phyloP scores from a whole-genome alignment of 1,140 invertebrate species.

The Temnothorax curvispinosus region DNA sequence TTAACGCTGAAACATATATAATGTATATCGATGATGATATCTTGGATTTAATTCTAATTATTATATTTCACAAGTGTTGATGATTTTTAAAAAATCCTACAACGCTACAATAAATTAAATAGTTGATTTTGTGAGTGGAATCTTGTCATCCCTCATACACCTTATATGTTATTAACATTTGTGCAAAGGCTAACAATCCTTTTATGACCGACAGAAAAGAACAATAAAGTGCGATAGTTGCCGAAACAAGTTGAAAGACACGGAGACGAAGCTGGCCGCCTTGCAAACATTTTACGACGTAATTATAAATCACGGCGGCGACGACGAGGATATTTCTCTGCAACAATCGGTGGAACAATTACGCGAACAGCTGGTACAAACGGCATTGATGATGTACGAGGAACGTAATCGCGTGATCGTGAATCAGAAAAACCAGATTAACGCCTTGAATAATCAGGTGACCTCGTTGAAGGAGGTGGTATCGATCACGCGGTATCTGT shows the following conservation, averaged over 20 bases:
- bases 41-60: not conserved
- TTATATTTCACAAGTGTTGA: not conserved
- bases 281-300: constrained; percentile 65
- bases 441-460: constrained; percentile 90
- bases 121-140: not conserved
- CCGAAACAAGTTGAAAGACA: constrained; percentile 73
- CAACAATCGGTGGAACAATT: constrained; percentile 77
- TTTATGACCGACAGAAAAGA: constrained; percentile 71
- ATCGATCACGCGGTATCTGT: constrained; percentile 90
- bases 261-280: constrained; percentile 74
- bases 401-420: constrained; percentile 74
- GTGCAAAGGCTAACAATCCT: not conserved
- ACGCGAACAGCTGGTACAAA: constrained; percentile 75
- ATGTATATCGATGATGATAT: not conserved
- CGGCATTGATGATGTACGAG: constrained; percentile 76
- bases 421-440: constrained; percentile 91
- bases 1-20: constrained; percentile 18
- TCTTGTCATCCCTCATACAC: not conserved
- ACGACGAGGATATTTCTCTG: constrained; percentile 67
- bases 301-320: constrained; percentile 59
- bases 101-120: not conserved
- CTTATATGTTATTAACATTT: not conserved
- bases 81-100: not conserved
- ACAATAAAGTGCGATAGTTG: constrained; percentile 78
- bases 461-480: constrained; percentile 92